phyloP scores from a whole-genome alignment of 2,113 vertebrate genomes.

The Narcine bancroftii region DNA sequence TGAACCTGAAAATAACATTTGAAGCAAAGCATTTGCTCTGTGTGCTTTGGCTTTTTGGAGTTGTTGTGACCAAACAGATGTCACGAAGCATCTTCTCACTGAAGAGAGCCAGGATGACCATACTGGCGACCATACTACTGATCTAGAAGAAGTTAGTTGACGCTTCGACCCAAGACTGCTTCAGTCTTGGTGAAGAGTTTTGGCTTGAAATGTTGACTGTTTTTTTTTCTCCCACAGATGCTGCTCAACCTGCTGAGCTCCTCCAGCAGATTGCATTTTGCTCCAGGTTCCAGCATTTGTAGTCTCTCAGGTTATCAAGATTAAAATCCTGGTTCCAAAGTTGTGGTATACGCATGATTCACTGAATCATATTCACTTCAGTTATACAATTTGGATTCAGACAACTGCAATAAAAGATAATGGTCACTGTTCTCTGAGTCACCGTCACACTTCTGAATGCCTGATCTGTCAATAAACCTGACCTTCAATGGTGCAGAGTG shows the following conservation, averaged over 20 bases:
- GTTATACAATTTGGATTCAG: neutral
- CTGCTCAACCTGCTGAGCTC: too few relatives aligned
- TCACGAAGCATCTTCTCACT: neutral
- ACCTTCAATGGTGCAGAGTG: neutral
- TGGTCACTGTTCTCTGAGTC: neutral
- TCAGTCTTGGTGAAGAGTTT: too few relatives aligned
- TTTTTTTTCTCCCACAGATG: too few relatives aligned
- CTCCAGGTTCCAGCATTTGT: too few relatives aligned
- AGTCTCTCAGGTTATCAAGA: too few relatives aligned
- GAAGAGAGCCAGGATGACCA: neutral
- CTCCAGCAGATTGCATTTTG: too few relatives aligned
- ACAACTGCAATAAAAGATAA: neutral
- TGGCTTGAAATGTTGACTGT: too few relatives aligned
- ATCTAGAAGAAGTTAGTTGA: too few relatives aligned
- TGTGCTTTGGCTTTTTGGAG: neutral
- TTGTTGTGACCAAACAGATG: neutral
- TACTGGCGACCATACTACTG: too few relatives aligned
- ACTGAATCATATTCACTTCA: neutral
- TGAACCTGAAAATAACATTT: neutral
- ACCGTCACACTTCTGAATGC: neutral
- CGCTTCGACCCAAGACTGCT: too few relatives aligned
- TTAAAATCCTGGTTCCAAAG: neutral
- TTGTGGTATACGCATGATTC: neutral
- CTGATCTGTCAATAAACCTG: neutral
- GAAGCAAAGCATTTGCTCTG: neutral